Percentiles rank a stretch among this genome's conserved stretches.
phyloP scores from a whole-genome alignment of 1,140 invertebrate species.

The Drosophila rhopaloa region DNA sequence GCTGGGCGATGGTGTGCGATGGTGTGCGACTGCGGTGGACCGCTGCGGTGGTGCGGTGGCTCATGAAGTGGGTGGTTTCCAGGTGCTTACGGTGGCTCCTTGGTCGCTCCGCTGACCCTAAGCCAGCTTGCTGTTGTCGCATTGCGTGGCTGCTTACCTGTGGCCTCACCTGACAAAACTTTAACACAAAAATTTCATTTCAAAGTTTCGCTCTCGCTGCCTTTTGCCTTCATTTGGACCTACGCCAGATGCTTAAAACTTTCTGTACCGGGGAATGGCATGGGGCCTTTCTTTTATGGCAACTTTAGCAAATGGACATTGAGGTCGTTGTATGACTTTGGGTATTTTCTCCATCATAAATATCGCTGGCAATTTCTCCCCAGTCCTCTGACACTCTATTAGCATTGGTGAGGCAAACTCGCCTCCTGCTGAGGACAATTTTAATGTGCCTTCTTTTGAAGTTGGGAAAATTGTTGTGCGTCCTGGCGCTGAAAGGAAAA shows the following conservation, averaged over 20 bases:
- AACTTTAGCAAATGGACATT: constrained; percentile 80
- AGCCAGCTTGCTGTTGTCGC: constrained; percentile 58
- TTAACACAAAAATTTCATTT: constrained; percentile 83
- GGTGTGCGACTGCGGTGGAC: constrained; percentile 53
- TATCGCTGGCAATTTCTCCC: constrained; percentile 51
- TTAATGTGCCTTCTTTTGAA: constrained; percentile 42
- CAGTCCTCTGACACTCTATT: constrained; percentile 56
- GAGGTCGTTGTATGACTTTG: constrained; percentile 68
- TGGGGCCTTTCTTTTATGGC: constrained; percentile 56
- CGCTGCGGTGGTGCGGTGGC: constrained; percentile 28
- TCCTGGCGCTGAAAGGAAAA: constrained; percentile 30
- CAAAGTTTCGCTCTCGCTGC: constrained; percentile 70
- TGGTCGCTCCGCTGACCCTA: constrained; percentile 59
- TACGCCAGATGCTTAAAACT: constrained; percentile 70
- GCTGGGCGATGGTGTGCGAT: constrained; percentile 7
- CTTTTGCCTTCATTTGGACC: constrained; percentile 49
- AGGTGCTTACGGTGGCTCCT: constrained; percentile 17
- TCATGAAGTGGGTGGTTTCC: constrained; percentile 21
- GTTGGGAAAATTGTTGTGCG: constrained; percentile 16
- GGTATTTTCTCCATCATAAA: constrained; percentile 62
- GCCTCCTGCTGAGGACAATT: constrained; percentile 32
- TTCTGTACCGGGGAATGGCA: constrained; percentile 6
- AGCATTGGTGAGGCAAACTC: constrained; percentile 40
- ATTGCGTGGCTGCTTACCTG: constrained; percentile 27
- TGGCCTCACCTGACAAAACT: constrained; percentile 73